phyloP scores from a whole-genome alignment of 2,797 vertebrate genomes.

The Acomys russatus region DNA sequence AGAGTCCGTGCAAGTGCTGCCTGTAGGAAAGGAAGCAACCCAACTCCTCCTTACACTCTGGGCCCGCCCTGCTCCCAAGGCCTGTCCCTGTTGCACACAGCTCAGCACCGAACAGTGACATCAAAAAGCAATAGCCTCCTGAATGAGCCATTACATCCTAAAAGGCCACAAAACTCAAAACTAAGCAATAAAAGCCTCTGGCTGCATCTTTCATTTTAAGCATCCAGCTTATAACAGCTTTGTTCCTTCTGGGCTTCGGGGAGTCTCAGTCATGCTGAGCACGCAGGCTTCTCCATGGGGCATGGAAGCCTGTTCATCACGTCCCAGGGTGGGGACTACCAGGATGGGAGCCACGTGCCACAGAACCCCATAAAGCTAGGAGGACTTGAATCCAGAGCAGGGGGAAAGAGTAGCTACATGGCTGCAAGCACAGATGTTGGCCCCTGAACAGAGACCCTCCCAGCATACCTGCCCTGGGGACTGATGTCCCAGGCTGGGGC shows the following conservation, averaged over 20 bases:
- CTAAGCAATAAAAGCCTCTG: background rate
- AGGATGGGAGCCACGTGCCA: background rate
- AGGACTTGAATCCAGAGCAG: accelerated
- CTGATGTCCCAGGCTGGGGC: background rate
- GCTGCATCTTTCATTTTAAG: background rate
- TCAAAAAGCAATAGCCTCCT: background rate
- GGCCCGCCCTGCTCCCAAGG: background rate
- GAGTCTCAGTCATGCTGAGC: background rate
- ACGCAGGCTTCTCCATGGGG: background rate
- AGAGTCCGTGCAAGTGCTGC: background rate
- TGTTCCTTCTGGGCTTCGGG: background rate
- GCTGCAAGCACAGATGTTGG: accelerated
- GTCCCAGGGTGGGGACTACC: background rate
- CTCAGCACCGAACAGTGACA: background rate
- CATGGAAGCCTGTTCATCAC: accelerated
- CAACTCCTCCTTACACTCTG: background rate
- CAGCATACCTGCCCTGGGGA: background rate
- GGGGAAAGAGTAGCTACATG: accelerated
- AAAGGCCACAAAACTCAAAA: background rate
- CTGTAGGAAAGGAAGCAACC: background rate
- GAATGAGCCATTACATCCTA: background rate
- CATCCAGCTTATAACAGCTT: background rate
- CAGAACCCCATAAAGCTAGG: background rate
- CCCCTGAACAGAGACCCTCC: background rate
- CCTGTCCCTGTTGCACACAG: background rate